Evolutionary conservation across 1,140 invertebrate genomes (phyloP).

Genomic region (Cydia splendana): DNA sequence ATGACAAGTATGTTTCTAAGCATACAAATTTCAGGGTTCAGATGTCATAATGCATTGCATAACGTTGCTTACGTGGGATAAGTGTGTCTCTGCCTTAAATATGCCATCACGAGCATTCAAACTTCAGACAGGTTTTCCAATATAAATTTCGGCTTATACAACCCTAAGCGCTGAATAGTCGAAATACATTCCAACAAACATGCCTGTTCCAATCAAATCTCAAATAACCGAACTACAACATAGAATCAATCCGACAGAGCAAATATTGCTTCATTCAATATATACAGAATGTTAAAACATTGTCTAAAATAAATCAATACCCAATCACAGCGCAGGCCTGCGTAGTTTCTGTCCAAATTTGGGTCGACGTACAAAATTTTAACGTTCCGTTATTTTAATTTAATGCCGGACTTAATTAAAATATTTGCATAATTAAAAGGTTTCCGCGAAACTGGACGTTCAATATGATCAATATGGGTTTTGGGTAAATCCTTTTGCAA

Average conservation of each 20-base stretch:
- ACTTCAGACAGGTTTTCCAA: neutral
- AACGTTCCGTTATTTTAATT: slow-evolving; percentile 5
- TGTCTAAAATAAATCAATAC: slow-evolving; percentile 15
- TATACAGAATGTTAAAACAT: neutral
- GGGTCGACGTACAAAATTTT: slow-evolving; percentile 4
- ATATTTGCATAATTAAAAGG: slow-evolving; percentile 17
- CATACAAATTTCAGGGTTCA: too few relatives aligned
- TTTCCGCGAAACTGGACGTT: neutral
- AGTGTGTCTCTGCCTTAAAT: too few relatives aligned
- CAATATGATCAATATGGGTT: neutral
- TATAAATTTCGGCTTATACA: neutral
- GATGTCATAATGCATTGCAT: too few relatives aligned
- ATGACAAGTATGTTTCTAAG: too few relatives aligned
- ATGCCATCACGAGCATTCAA: neutral
- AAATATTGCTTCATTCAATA: slow-evolving; percentile 5
- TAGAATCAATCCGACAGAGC: slow-evolving; percentile 1
- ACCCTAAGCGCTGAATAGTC: neutral
- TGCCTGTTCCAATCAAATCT: neutral
- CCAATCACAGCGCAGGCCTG: slow-evolving; percentile 4
- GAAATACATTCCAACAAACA: neutral
- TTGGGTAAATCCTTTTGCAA: neutral
- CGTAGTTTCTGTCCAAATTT: neutral
- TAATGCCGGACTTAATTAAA: neutral
- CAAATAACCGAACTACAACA: neutral
- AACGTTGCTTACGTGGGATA: too few relatives aligned